A percentile compares a stretch with the other conserved stretches of the same genome.
Evolutionary conservation across 2,113 vertebrate species (phyloP).

Genomic region (Poeciliopsis prolifica): DNA sequence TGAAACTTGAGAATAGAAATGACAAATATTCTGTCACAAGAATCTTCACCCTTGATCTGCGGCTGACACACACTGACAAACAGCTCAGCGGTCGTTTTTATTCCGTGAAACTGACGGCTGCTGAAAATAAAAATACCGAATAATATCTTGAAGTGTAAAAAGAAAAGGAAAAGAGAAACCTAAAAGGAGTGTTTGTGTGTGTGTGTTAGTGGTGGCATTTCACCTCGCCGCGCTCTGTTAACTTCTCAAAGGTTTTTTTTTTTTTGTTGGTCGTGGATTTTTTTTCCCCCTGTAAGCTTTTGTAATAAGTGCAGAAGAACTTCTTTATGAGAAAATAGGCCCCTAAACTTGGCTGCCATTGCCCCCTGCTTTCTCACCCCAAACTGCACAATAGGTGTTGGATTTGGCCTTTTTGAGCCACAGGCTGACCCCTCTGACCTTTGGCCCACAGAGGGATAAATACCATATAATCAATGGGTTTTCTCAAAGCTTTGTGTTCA

Average conservation of each 20-base stretch:
- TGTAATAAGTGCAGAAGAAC: constrained; percentile 62
- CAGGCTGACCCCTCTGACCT: constrained; percentile 73
- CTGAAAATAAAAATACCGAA: constrained; percentile 73
- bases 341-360: constrained; percentile 70
- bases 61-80: constrained; percentile 61
- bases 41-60: constrained; percentile 66
- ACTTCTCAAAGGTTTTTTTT: constrained; percentile 66
- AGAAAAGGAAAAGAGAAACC: constrained; percentile 53
- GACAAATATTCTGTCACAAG: constrained; percentile 70
- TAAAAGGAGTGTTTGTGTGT: constrained; percentile 45
- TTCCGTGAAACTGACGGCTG: constrained; percentile 41
- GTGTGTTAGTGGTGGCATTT: constrained; percentile 57
- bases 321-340: constrained; percentile 70
- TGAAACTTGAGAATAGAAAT: constrained; percentile 62
- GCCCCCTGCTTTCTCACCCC: constrained; percentile 77
- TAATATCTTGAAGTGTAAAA: constrained; percentile 67
- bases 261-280: constrained; percentile 50
- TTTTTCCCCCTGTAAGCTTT: constrained; percentile 63
- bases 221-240: constrained; percentile 53
- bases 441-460: constrained; percentile 94
- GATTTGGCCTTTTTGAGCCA: constrained; percentile 72
- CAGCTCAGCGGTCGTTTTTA: constrained; percentile 59
- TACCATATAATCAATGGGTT: constrained; percentile 96
- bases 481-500: constrained; percentile 83
- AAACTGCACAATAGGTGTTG: constrained; percentile 71